Evolutionary conservation across 2,888 invertebrate genomes (phyloP), one percentile per base, ranked within the genome.

Genomic region (Unio delphinus): DNA sequence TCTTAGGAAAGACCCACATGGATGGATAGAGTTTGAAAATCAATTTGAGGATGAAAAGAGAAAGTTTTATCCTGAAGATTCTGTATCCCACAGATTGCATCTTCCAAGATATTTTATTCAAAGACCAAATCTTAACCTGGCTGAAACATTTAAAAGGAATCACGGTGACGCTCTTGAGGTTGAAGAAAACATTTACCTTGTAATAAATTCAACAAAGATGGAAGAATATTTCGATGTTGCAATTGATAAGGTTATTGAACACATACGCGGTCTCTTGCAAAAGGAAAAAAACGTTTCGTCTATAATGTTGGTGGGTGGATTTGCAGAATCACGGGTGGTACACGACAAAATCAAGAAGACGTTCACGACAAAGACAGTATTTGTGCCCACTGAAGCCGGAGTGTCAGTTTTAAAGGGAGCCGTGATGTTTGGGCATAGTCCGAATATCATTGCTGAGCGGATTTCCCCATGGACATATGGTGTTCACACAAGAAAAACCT

Each of bases 381-480:
- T 76, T 34, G 70, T 75, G 30, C 75, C 75, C 34, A 65, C 63
- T 3, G 71, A 72, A 54, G 73, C 70, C 34, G 65, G 74, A 26
- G 62, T 61, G 30, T 74, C 77, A 54, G 73, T 75, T 60, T 65
- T 79, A 55, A 77, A 74, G 69, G 79, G 79, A 1, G 76, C 79
- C 2, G 73, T 77, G 3, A 73, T 77, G 69, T 79, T 70, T 60
- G 79, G 79, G n/a, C 74, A 71, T n/a, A 65, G 77, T 61, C 69
- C 74, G 17, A 63, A 69, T 18, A 66, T 72, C 5, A 79, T 79
- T 54, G 65, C 77, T 4, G 68, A 74, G 11, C 64, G 77, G 63
- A 65, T 79, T 26, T 69, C 73, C 45, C 77, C 74, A 34, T 75
- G 64, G 45, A 70, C 79, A n/a, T 79, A 79, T 61, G 79, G 79